These are phyloP conservation scores for Holocentrus rufus DNA, from an alignment of 2,797 vertebrate species.

Conservation along the genomic window DNA sequence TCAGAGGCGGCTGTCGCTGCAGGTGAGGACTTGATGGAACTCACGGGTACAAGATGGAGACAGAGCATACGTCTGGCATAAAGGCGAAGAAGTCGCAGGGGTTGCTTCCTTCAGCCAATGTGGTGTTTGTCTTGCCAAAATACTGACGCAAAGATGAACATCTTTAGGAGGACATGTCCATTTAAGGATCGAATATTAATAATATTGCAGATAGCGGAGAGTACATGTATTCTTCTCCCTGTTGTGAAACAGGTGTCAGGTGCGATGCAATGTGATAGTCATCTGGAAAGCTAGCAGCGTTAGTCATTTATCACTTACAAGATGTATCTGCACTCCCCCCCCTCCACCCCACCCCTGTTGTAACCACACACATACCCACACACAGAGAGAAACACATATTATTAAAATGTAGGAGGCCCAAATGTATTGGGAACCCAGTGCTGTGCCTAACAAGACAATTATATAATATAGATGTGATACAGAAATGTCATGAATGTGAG, in stretches of 20 bases:
- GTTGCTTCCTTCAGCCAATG: background rate
- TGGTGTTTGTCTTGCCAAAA: background rate
- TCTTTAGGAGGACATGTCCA: background rate
- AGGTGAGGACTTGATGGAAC: slow-evolving; percentile 34
- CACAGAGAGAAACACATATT: background rate
- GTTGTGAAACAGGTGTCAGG: background rate
- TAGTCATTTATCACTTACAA: slow-evolving; percentile 32
- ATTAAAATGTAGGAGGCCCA: slow-evolving; percentile 14
- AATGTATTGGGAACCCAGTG: slow-evolving; percentile 18
- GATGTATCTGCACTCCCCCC: background rate
- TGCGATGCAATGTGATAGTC: background rate
- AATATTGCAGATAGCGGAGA: background rate
- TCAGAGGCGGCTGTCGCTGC: slow-evolving; percentile 29
- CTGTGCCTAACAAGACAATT: slow-evolving; percentile 31
- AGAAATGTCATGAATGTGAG: slow-evolving; percentile 28
- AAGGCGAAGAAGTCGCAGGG: background rate
- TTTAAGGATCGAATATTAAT: slow-evolving; percentile 7
- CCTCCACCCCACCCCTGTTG: background rate
- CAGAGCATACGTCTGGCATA: background rate
- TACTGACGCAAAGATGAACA: slow-evolving; percentile 1
- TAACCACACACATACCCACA: too few relatives aligned
- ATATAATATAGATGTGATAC: slow-evolving; percentile 34
- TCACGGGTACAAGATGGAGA: background rate
- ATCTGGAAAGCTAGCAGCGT: slow-evolving; percentile 3
- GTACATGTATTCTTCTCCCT: background rate